These are phyloP conservation scores for Molanna angustata DNA, from an alignment of 2,888 invertebrate genomes.

Conservation along the genomic window DNA sequence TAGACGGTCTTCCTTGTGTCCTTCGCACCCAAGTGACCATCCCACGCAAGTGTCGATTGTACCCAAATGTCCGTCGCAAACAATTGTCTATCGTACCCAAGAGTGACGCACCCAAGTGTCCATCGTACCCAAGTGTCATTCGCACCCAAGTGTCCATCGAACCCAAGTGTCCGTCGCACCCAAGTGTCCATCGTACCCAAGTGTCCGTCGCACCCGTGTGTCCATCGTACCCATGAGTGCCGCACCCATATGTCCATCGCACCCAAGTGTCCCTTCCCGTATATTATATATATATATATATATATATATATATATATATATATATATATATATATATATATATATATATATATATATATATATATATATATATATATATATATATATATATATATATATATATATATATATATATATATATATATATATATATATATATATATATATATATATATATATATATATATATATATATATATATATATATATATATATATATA, in stretches of 20 bases:
- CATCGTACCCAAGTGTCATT: no score
- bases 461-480: neutral
- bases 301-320: neutral
- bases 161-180: no score
- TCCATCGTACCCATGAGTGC: no score
- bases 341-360: neutral
- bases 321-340: neutral
- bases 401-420: neutral
- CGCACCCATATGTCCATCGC: neutral
- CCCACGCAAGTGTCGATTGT: no score
- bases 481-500: neutral
- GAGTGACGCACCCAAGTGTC: no score
- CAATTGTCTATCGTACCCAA: no score
- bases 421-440: neutral
- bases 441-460: neutral
- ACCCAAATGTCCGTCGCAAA: no score
- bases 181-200: no score
- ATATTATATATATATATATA: neutral
- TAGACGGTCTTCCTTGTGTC: no score
- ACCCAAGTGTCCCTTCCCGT: neutral
- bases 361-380: neutral
- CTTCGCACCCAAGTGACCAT: no score
- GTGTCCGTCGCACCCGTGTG: no score
- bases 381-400: neutral
- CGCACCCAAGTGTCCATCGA: no score